Evolutionary conservation across 2,113 vertebrate genomes (phyloP).

Genomic region (Macrotus californicus): DNA sequence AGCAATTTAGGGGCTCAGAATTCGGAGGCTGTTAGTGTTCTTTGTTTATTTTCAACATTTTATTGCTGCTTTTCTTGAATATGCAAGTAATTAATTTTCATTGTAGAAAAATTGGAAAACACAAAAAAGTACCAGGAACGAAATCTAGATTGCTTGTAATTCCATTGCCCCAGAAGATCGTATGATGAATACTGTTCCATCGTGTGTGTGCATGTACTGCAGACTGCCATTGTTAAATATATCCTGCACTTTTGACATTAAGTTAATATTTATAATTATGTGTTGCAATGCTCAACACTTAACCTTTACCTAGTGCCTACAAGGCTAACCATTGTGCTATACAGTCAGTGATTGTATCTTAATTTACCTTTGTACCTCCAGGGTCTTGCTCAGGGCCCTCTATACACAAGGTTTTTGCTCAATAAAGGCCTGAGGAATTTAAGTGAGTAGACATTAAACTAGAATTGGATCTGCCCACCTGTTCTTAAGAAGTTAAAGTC

Average conservation of each 20-base stretch:
- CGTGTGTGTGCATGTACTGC: background rate
- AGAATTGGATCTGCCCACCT: slow-evolving; percentile 8
- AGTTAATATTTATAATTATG: background rate
- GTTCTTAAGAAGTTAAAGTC: slow-evolving; percentile 33
- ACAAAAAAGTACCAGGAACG: background rate
- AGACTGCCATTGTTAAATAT: background rate
- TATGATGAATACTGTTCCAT: background rate
- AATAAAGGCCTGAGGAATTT: background rate
- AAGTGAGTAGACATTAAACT: background rate
- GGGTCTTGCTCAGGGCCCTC: background rate
- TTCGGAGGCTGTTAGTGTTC: background rate
- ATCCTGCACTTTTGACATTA: background rate
- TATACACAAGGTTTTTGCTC: background rate
- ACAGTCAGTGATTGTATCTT: background rate
- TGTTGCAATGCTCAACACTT: background rate
- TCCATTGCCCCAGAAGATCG: background rate
- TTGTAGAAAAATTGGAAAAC: background rate
- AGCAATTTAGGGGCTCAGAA: background rate
- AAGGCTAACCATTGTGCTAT: background rate
- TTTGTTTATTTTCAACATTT: slow-evolving; percentile 33
- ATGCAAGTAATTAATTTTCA: background rate
- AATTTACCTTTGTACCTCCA: background rate
- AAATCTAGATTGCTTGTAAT: background rate
- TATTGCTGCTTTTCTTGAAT: background rate
- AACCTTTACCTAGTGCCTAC: background rate